A percentile compares a stretch with the other conserved stretches of the same genome.
Evolutionary conservation across 1,140 invertebrate species (phyloP).

Genomic region (Planococcus citri): DNA sequence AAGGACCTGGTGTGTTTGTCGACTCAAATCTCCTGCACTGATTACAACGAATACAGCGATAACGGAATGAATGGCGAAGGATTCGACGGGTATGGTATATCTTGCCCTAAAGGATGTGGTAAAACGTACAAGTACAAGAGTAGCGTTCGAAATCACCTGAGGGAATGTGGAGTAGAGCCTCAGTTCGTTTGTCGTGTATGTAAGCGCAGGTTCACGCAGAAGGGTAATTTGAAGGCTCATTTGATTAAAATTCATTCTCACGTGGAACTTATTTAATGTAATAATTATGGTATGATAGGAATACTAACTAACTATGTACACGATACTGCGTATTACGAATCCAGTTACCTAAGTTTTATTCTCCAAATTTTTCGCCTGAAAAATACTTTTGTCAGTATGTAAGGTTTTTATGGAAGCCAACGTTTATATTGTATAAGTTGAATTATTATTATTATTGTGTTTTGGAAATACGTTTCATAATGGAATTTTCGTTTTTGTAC

Average conservation of each 20-base stretch:
- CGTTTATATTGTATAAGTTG: no score
- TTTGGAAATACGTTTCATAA: no score
- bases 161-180: constrained; percentile 36
- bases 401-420: no score
- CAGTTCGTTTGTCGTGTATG: constrained; percentile 32
- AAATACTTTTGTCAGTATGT: no score
- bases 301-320: no score
- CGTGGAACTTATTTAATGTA: no score
- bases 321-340: no score
- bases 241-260: constrained; percentile 4
- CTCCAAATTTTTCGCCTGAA: no score
- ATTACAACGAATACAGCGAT: neutral
- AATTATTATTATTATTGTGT: no score
- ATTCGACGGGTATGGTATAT: constrained; percentile 9
- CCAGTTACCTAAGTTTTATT: no score
- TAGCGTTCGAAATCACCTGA: constrained; percentile 41
- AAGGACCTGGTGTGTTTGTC: neutral
- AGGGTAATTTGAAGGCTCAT: constrained; percentile 4
- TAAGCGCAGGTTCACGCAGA: constrained; percentile 21
- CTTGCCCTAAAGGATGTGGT: constrained; percentile 24
- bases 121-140: constrained; percentile 32
- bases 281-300: no score
- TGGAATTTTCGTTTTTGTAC: no score
- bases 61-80: neutral
- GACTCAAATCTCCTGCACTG: neutral